A percentile compares a stretch with the other conserved stretches of the same genome.
These are phyloP conservation scores for Octonoba sinensis DNA, from an alignment of 2,888 invertebrate species.

Conservation along the genomic window DNA sequence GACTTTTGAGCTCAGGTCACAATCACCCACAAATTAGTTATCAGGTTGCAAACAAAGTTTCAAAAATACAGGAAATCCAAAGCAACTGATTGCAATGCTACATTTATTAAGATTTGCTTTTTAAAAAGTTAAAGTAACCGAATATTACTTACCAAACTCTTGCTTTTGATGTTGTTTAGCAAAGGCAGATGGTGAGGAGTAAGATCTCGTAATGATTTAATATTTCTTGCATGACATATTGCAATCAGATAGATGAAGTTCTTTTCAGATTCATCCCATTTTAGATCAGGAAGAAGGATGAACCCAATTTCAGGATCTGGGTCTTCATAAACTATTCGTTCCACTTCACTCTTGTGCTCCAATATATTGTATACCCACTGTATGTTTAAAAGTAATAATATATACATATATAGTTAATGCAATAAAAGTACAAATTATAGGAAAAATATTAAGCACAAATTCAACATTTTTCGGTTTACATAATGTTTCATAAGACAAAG, in stretches of 20 bases:
- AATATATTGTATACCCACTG: slow-evolving; percentile 99
- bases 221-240: slow-evolving; percentile 79
- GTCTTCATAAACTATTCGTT: slow-evolving; percentile 88
- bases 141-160: slow-evolving; percentile 77
- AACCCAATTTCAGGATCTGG: slow-evolving; percentile 84
- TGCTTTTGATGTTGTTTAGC: slow-evolving; percentile 83
- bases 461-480: too few relatives aligned
- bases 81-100: too few relatives aligned
- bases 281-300: slow-evolving; percentile 91
- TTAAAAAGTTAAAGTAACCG: too few relatives aligned
- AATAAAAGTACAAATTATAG: too few relatives aligned
- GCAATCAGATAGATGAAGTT: slow-evolving; percentile 89
- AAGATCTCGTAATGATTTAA: slow-evolving; percentile 89
- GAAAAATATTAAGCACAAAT: too few relatives aligned
- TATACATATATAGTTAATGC: too few relatives aligned
- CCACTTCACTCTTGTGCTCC: slow-evolving; percentile 89
- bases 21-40: too few relatives aligned
- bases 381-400: slow-evolving; percentile 53
- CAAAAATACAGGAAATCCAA: too few relatives aligned
- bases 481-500: too few relatives aligned
- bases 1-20: too few relatives aligned
- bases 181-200: slow-evolving; percentile 83
- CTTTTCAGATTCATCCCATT: slow-evolving; percentile 87
- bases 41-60: too few relatives aligned
- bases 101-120: too few relatives aligned